Percentiles rank a stretch among this genome's conserved stretches.
These are phyloP conservation scores for Gallinago paraguaiae DNA, from an alignment of 2,113 vertebrate genomes.

Conservation along the genomic window DNA sequence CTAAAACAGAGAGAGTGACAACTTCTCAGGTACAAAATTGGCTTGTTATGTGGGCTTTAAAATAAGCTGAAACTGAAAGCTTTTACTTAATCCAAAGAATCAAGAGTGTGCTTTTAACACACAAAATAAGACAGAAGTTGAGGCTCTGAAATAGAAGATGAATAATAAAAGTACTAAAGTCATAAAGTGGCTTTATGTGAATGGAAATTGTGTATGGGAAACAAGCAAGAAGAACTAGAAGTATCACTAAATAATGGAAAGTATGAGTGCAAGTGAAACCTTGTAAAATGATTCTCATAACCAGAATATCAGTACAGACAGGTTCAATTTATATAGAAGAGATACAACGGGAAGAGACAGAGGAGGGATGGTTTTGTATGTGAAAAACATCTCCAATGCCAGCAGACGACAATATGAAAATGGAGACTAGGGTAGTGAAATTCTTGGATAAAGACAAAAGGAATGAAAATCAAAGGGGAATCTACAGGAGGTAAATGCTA, in stretches of 20 bases:
- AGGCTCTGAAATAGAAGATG: slow-evolving; percentile 36
- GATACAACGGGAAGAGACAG: slow-evolving; percentile 15
- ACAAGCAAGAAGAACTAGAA: slow-evolving; percentile 64
- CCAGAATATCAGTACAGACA: slow-evolving; percentile 67
- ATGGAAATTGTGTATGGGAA: slow-evolving; percentile 61
- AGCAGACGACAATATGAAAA: slow-evolving; percentile 68
- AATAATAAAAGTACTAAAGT: slow-evolving; percentile 44
- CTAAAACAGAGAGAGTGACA: not conserved
- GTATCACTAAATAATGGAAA: slow-evolving; percentile 64
- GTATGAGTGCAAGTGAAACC: slow-evolving; percentile 44
- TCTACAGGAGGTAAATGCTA: slow-evolving; percentile 57
- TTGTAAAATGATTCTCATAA: slow-evolving; percentile 63
- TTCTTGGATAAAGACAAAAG: slow-evolving; percentile 70
- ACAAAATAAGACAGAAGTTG: slow-evolving; percentile 26
- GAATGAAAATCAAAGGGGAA: slow-evolving; percentile 68
- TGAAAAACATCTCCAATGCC: slow-evolving; percentile 53
- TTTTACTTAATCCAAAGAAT: slow-evolving; percentile 44
- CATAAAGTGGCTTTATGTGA: slow-evolving; percentile 16
- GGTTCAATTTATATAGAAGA: slow-evolving; percentile 63
- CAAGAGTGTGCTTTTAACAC: slow-evolving; percentile 18
- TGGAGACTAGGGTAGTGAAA: slow-evolving; percentile 54
- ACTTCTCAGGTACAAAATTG: slow-evolving; percentile 31
- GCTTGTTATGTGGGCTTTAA: slow-evolving; percentile 39
- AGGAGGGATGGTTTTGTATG: slow-evolving; percentile 34
- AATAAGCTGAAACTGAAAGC: not conserved